Base-by-base conservation (phyloP, 2,888 invertebrate genomes). In the Aporophyla lueneburgensis region DNA sequence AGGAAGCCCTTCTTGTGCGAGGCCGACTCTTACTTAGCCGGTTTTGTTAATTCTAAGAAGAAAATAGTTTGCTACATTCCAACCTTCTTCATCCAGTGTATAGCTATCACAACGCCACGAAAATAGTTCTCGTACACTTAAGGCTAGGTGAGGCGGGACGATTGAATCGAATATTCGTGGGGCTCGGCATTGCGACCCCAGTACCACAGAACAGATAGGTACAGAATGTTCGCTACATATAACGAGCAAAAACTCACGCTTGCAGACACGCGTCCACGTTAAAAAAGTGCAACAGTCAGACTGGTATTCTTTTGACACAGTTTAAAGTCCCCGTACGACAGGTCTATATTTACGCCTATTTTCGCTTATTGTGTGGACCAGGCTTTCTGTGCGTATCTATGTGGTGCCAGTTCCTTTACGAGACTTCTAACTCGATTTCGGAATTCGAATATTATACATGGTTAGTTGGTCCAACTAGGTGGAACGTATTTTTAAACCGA, bases 81-180 rank as follows among this genome's bases (percentile, higher is more conserved):
- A 58, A 73, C 43, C 49, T 85, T 73, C 80, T 83, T 76, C 87
- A 85, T 87, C 86, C 87, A 88, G 89, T 91, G 89, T 91, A 91
- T 91, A 90, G 90, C 90, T 81, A 82, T 81, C 88, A 89, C 87
- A 88, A 86, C 87, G 90, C 91, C 89, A 92, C 92, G 89, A 93
- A 95, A 95, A 95, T 94, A 95, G 93, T 93, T 93, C 88, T 88
- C 92, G 91, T 88, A 92, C 93, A 93, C 93, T 93, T 92, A 90
- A 91, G 76, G 80, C 71, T 72, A 86, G 89, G 90, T 88, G 88
- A 87, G 87, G 81, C 75, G 90, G 91, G 88, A 90, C 92, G 92
- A 93, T 94, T 93, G 93, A 94, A 95, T 95, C 91, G 92, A 95
- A 94, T 93, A 94, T 94, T 93, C 90, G 90, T 81, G 89, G 84